A percentile compares a stretch with the other conserved stretches of the same genome.
These are phyloP conservation scores for Spilogale gracilis DNA, from an alignment of 2,113 vertebrate species.

Conservation along the genomic window DNA sequence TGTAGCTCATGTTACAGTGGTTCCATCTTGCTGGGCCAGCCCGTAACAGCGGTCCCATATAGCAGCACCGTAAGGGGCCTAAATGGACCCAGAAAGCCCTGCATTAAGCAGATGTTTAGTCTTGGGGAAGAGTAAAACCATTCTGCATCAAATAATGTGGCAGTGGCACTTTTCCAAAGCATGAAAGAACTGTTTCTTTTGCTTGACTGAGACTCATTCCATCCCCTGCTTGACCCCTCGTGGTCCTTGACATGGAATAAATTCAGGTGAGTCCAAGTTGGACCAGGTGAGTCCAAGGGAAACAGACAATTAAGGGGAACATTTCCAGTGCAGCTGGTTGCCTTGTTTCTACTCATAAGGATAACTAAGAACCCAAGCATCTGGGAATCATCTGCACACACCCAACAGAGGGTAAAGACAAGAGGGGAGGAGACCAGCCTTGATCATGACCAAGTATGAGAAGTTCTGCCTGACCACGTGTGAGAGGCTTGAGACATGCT, in stretches of 20 bases:
- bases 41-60: background rate
- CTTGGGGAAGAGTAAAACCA: constrained; percentile 70
- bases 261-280: background rate
- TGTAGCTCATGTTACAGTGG: background rate
- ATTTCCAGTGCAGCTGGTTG: background rate
- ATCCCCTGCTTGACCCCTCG: background rate
- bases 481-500: too few relatives aligned
- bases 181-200: background rate
- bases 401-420: background rate
- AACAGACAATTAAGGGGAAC: background rate
- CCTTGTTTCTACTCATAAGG: background rate
- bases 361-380: background rate
- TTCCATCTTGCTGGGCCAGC: background rate
- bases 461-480: background rate
- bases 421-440: background rate
- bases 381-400: background rate
- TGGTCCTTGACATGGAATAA: background rate
- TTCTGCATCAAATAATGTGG: constrained; percentile 55
- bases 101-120: constrained; percentile 76
- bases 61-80: background rate
- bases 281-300: background rate
- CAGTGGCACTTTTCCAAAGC: background rate
- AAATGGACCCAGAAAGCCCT: constrained; percentile 63
- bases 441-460: accelerated
- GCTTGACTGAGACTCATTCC: background rate